phyloP scores from a whole-genome alignment of 2,797 vertebrate species.

The Threskiornis aethiopicus region DNA sequence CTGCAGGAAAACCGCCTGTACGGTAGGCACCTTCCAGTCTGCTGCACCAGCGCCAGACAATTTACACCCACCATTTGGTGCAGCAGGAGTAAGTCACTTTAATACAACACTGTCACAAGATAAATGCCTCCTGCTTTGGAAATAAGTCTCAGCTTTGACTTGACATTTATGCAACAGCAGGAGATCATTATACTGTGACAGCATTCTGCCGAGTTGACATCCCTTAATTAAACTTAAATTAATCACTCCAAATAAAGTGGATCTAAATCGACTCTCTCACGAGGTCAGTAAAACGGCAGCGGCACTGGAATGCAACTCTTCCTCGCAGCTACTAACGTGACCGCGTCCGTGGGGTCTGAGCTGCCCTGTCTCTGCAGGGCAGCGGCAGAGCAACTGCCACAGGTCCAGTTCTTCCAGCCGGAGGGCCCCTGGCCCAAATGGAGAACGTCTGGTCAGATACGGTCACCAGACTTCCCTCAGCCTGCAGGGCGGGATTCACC shows the following conservation, averaged over 20 bases:
- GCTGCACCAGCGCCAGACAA: constrained; percentile 56
- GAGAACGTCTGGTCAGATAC: accelerated
- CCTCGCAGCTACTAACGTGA: background rate
- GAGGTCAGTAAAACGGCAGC: constrained; percentile 30
- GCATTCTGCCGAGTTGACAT: constrained; percentile 55
- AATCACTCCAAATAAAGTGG: constrained; percentile 58
- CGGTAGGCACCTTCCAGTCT: constrained; percentile 47
- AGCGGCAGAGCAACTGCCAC: accelerated
- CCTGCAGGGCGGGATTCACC: background rate
- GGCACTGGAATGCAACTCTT: background rate
- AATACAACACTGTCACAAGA: constrained; percentile 57
- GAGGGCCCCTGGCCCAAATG: background rate
- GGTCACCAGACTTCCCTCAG: background rate
- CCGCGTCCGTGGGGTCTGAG: background rate
- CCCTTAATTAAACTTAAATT: constrained; percentile 67
- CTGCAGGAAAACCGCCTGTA: background rate
- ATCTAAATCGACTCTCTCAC: constrained; percentile 26
- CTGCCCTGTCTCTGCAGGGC: background rate
- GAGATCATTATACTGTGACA: constrained; percentile 68
- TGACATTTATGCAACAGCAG: constrained; percentile 66
- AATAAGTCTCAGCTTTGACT: constrained; percentile 48
- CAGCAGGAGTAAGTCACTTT: constrained; percentile 64
- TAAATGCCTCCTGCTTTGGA: constrained; percentile 59
- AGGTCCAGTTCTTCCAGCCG: background rate
- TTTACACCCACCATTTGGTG: constrained; percentile 52